Percentiles rank a stretch among this genome's conserved stretches.
phyloP scores from a whole-genome alignment of 2,113 vertebrate genomes.

The Trinectes maculatus region DNA sequence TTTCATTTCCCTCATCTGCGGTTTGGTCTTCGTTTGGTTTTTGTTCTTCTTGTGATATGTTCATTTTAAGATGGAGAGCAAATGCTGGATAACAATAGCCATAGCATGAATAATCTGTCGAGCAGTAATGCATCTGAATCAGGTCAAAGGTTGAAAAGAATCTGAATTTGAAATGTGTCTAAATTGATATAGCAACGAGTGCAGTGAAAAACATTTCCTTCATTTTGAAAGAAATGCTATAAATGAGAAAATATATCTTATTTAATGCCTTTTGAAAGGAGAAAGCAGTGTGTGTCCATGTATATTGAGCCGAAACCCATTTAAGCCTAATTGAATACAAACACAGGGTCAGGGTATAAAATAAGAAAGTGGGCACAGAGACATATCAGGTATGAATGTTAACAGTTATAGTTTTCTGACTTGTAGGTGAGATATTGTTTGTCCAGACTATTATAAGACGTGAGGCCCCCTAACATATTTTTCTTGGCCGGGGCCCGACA shows the following conservation, averaged over 20 bases:
- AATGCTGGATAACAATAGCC: background rate
- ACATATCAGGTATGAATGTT: constrained; percentile 67
- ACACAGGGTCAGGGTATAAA: constrained; percentile 54
- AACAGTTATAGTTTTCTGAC: constrained; percentile 67
- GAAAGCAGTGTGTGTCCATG: constrained; percentile 37
- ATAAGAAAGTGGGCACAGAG: constrained; percentile 51
- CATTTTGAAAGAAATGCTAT: too few relatives aligned
- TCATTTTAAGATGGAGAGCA: background rate
- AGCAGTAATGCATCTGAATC: too few relatives aligned
- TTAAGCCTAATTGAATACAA: constrained; percentile 75
- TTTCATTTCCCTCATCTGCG: too few relatives aligned
- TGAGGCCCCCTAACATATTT: constrained; percentile 70
- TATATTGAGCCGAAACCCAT: constrained; percentile 63
- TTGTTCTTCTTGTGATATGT: too few relatives aligned
- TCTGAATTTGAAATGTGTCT: too few relatives aligned
- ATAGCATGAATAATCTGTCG: background rate
- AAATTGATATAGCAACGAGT: too few relatives aligned
- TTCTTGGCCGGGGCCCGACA: constrained; percentile 70
- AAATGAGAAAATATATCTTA: constrained; percentile 53
- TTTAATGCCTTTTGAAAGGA: constrained; percentile 51
- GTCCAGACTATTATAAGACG: constrained; percentile 73
- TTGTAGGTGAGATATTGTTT: constrained; percentile 74
- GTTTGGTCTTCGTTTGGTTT: too few relatives aligned
- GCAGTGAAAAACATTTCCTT: too few relatives aligned
- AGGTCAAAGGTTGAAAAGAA: too few relatives aligned